Evolutionary conservation across 1,140 invertebrate genomes (phyloP).

Genomic region (Drosophila nebulosa): DNA sequence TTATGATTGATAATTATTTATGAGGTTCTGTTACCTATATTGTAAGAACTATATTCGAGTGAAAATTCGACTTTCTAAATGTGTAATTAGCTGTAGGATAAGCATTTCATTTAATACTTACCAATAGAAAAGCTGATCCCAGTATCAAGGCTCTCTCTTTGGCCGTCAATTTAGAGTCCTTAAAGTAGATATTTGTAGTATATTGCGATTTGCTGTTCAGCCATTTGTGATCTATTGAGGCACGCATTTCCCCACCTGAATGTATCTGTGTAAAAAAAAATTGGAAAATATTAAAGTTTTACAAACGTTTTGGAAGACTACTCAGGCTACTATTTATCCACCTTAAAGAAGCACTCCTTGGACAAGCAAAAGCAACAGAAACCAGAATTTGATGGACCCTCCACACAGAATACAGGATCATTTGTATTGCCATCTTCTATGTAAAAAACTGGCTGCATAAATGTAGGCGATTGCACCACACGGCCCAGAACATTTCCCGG

Average conservation of each 20-base stretch:
- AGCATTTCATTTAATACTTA: conserved; percentile 57
- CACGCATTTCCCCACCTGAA: conserved; percentile 75
- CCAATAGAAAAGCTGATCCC: conserved; percentile 82
- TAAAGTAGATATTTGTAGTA: conserved; percentile 82
- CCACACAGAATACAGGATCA: conserved; percentile 81
- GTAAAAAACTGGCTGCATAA: conserved; percentile 79
- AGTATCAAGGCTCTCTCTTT: conserved; percentile 82
- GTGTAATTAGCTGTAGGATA: too few species aligned
- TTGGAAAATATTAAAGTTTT: not conserved
- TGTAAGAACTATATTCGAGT: not conserved
- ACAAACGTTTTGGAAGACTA: not conserved
- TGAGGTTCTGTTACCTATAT: not conserved
- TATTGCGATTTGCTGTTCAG: conserved; percentile 81
- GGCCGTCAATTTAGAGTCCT: conserved; percentile 75
- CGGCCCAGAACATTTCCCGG: conserved; percentile 81
- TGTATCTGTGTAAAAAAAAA: conserved; percentile 48
- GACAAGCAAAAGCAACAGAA: conserved; percentile 77
- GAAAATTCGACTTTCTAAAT: too few species aligned
- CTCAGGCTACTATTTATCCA: too few species aligned
- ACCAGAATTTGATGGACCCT: conserved; percentile 77
- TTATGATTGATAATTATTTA: not conserved
- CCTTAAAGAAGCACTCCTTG: conserved; percentile 82
- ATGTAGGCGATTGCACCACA: conserved; percentile 81
- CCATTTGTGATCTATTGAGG: conserved; percentile 82
- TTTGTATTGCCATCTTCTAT: conserved; percentile 79